phyloP scores from a whole-genome alignment of 2,113 vertebrate genomes.

The Ciconia stormi region DNA sequence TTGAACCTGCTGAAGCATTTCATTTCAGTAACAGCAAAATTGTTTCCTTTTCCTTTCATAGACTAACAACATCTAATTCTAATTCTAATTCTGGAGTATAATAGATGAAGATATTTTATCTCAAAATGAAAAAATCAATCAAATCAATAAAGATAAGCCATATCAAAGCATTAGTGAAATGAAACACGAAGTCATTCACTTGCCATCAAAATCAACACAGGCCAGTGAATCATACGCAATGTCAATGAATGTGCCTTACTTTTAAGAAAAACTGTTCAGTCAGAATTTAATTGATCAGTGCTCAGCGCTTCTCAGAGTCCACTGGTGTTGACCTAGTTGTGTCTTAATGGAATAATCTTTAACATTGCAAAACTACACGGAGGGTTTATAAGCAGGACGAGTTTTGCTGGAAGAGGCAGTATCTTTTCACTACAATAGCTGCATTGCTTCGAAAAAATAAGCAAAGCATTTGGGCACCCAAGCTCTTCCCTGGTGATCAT shows the following conservation, averaged over 20 bases:
- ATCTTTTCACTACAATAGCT: not conserved
- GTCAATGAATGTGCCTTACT: not conserved
- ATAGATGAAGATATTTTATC: not conserved
- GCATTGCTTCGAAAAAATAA: not conserved
- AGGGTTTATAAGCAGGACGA: not conserved
- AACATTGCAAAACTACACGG: not conserved
- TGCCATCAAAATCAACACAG: not conserved
- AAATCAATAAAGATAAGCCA: not conserved
- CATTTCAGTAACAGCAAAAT: not conserved
- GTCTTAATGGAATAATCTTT: not conserved
- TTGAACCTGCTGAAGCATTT: conserved; percentile 1
- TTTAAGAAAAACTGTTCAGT: not conserved
- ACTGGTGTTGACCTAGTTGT: not conserved
- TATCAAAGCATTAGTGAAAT: not conserved
- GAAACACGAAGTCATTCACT: not conserved
- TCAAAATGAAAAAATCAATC: not conserved
- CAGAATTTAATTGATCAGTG: not conserved
- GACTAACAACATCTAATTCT: not conserved
- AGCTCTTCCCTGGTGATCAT: not conserved
- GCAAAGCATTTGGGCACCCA: not conserved
- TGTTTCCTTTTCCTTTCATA: not conserved
- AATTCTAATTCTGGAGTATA: not conserved
- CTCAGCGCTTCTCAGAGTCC: not conserved
- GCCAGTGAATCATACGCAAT: not conserved
- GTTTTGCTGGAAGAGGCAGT: not conserved